A percentile compares a stretch with the other conserved stretches of the same genome.
Conservation (phyloP, 2,888 invertebrate genomes). For the Hemicrepidius hirtus region DNA sequence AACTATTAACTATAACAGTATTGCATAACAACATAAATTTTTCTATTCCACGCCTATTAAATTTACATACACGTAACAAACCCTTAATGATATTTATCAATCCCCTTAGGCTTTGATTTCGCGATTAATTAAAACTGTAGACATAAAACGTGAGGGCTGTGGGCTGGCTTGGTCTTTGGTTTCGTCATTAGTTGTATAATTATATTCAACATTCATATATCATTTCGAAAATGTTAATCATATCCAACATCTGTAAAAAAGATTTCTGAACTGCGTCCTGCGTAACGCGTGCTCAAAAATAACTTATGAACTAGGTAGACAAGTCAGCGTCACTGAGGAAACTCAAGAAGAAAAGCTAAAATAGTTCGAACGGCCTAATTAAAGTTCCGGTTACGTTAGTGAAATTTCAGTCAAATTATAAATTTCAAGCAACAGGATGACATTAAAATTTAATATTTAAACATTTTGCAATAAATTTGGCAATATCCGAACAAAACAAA, state of each 20-base stretch:
- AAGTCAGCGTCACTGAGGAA: constrained; percentile 41
- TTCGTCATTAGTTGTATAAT: constrained; percentile 1
- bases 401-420: background rate
- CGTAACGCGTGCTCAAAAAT: constrained; percentile 43
- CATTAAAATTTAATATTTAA: background rate
- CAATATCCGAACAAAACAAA: too few species aligned
- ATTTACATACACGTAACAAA: too few species aligned
- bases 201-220: background rate
- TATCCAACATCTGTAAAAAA: constrained; percentile 13
- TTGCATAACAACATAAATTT: too few species aligned
- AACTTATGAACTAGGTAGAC: constrained; percentile 43
- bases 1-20: too few species aligned
- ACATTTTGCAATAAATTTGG: too few species aligned
- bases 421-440: background rate
- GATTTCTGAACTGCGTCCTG: constrained; percentile 25
- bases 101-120: too few species aligned
- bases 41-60: too few species aligned
- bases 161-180: too few species aligned
- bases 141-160: too few species aligned
- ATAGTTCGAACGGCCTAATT: constrained; percentile 38
- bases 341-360: constrained; percentile 39
- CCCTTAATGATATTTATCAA: too few species aligned
- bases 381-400: constrained; percentile 18
- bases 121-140: too few species aligned
- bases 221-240: background rate